These are phyloP conservation scores for Chorisops tibialis DNA, from an alignment of 2,888 invertebrate species.

Conservation along the genomic window DNA sequence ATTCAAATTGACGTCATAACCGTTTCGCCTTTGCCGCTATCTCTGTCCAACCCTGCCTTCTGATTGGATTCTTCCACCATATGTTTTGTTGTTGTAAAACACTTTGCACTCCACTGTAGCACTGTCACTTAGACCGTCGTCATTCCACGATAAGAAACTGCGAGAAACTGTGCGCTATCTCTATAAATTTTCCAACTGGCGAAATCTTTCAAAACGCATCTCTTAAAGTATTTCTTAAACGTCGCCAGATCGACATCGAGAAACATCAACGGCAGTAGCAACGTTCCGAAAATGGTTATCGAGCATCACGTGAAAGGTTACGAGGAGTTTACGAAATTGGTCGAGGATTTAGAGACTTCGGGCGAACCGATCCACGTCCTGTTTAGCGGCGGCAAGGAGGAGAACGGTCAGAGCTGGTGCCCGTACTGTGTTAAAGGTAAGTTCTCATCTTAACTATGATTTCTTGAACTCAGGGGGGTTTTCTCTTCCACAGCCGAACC, in stretches of 20 bases:
- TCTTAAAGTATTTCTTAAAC: neutral
- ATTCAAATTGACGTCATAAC: too few relatives aligned
- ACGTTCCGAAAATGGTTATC: slow-evolving; percentile 44
- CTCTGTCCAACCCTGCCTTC: too few relatives aligned
- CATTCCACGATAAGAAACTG: neutral
- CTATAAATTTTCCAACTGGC: neutral
- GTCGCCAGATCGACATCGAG: neutral
- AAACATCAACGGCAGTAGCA: neutral
- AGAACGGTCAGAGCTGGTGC: slow-evolving; percentile 79
- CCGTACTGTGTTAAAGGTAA: slow-evolving; percentile 81
- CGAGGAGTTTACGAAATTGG: slow-evolving; percentile 50
- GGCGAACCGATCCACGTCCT: slow-evolving; percentile 48
- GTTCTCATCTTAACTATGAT: slow-evolving; percentile 28
- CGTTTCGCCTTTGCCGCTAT: too few relatives aligned
- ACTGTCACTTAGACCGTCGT: neutral
- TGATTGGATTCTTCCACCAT: too few relatives aligned
- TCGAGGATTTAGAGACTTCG: slow-evolving; percentile 45
- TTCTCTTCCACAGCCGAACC: slow-evolving; percentile 64
- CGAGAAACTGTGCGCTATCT: neutral
- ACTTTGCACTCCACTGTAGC: too few relatives aligned
- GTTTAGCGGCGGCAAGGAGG: slow-evolving; percentile 51
- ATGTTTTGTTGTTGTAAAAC: too few relatives aligned
- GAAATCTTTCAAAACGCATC: slow-evolving; percentile 3
- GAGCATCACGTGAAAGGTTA: slow-evolving; percentile 51
- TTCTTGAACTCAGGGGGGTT: slow-evolving; percentile 9